Percentiles rank a stretch among this genome's conserved stretches.
These are phyloP conservation scores for Aldabrachelys gigantea DNA, from an alignment of 2,113 vertebrate species.

Conservation along the genomic window DNA sequence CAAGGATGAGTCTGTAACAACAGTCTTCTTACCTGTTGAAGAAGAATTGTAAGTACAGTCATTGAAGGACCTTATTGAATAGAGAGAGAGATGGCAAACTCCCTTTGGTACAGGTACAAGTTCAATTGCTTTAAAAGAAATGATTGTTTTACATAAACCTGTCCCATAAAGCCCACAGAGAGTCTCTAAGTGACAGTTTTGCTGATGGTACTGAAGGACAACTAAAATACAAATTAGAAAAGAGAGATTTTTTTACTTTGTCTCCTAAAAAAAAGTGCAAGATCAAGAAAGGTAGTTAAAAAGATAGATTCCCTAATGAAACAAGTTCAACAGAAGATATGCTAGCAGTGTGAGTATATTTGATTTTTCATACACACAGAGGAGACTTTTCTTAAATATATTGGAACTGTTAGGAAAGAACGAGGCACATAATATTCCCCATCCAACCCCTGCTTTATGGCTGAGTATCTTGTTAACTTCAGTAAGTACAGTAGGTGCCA, in stretches of 20 bases:
- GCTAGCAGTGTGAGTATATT: neutral
- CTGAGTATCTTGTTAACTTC: conserved; percentile 7
- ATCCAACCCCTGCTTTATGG: conserved; percentile 1
- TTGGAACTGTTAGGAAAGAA: neutral
- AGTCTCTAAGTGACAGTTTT: neutral
- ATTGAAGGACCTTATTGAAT: neutral
- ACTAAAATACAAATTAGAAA: conserved; percentile 41
- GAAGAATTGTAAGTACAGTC: neutral
- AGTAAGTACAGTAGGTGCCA: neutral
- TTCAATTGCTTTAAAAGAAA: neutral
- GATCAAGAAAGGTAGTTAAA: neutral
- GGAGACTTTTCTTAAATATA: neutral
- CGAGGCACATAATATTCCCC: neutral
- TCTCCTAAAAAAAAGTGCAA: neutral
- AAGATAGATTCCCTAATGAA: neutral
- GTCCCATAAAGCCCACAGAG: conserved; percentile 3
- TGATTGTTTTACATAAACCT: neutral
- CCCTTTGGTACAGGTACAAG: neutral
- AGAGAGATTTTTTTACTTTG: neutral
- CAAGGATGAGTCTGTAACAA: neutral
- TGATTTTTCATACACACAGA: neutral
- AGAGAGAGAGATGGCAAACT: neutral
- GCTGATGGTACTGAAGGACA: neutral
- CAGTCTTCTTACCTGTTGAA: neutral
- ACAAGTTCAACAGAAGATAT: neutral